These are phyloP conservation scores for Nasonia vitripennis DNA, from an alignment of 1,140 invertebrate genomes.

Conservation along the genomic window DNA sequence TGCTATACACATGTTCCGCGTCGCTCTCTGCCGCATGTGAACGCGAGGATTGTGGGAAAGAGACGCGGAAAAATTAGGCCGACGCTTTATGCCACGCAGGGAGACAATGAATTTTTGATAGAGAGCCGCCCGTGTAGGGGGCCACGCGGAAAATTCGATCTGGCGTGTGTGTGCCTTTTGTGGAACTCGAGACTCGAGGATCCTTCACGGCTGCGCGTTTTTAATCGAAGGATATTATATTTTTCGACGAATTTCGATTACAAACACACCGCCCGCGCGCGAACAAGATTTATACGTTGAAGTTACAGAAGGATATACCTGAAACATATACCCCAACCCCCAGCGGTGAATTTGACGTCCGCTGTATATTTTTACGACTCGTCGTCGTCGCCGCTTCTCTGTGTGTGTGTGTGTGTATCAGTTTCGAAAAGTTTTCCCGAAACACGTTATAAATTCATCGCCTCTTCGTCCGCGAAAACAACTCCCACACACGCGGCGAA, in stretches of 20 bases:
- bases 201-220: background rate
- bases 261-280: too few relatives aligned
- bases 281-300: background rate
- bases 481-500: slow-evolving; percentile 48
- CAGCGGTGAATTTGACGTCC: slow-evolving; percentile 17
- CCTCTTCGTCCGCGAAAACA: slow-evolving; percentile 58
- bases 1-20: slow-evolving; percentile 7
- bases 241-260: too few relatives aligned
- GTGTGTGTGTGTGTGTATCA: slow-evolving; percentile 7
- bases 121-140: background rate
- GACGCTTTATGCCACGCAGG: background rate
- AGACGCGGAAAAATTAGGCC: slow-evolving; percentile 9
- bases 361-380: slow-evolving; percentile 44
- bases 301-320: background rate
- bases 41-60: slow-evolving; percentile 9
- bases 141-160: background rate
- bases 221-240: background rate
- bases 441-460: slow-evolving; percentile 62
- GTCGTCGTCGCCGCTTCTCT: slow-evolving; percentile 37
- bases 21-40: background rate
- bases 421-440: slow-evolving; percentile 44
- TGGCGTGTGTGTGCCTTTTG: background rate
- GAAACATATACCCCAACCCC: background rate
- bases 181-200: background rate
- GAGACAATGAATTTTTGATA: slow-evolving; percentile 3